Conservation (phyloP, 2,113 vertebrate species). For the Microcebus jonahi region DNA sequence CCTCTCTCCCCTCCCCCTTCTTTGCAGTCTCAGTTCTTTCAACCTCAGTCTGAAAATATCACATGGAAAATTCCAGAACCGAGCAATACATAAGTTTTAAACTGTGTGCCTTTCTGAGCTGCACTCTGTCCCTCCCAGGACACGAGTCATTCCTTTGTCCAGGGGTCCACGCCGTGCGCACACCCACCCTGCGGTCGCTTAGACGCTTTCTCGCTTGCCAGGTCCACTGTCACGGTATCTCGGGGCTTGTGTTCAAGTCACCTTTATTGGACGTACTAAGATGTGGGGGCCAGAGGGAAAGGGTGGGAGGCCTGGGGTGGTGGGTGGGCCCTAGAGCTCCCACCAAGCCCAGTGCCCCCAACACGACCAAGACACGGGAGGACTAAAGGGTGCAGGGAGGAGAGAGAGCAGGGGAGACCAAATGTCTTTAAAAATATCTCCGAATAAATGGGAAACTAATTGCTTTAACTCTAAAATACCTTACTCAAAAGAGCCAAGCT, state of each 20-base stretch:
- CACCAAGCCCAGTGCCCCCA: background rate
- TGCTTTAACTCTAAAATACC: background rate
- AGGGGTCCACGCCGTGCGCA: background rate
- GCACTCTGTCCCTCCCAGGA: background rate
- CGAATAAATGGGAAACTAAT: background rate
- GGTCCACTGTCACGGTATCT: background rate
- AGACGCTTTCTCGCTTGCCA: accelerated
- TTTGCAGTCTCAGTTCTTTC: background rate
- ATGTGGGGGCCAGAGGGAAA: background rate
- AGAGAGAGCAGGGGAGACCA: too few relatives aligned
- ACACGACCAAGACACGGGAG: background rate
- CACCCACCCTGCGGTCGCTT: background rate
- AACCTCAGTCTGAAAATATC: background rate
- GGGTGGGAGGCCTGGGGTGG: accelerated
- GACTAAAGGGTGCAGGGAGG: background rate
- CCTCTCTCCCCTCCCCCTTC: background rate
- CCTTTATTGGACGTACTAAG: background rate
- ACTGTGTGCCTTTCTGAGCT: background rate
- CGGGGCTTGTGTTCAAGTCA: background rate
- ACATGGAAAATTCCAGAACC: background rate
- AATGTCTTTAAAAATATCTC: background rate
- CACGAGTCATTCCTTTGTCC: background rate
- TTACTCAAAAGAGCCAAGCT: background rate
- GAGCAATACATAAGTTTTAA: background rate
- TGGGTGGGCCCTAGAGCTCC: background rate